A percentile compares a stretch with the other conserved stretches of the same genome.
phyloP scores from a whole-genome alignment of 2,797 vertebrate species.

The Enteromius mattozi region DNA sequence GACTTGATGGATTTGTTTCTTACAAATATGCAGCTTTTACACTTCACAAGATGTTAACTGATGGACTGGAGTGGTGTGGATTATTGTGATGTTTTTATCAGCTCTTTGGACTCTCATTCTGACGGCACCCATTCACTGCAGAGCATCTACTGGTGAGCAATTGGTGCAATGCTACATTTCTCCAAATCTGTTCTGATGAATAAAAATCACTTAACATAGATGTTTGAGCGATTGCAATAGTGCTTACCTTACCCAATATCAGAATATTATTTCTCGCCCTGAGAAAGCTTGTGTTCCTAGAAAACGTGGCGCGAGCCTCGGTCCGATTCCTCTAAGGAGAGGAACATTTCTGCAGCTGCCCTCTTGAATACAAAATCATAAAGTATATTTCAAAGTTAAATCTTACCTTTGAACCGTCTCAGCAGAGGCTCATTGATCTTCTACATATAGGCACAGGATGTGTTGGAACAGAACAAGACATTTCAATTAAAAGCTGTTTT shows the following conservation, averaged over 20 bases:
- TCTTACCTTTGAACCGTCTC: neutral
- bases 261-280: too few species aligned
- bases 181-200: neutral
- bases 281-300: neutral
- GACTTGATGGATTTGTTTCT: too few species aligned
- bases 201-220: neutral
- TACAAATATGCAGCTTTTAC: too few species aligned
- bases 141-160: neutral
- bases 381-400: conserved; percentile 11
- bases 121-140: neutral
- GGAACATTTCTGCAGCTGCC: neutral
- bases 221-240: neutral
- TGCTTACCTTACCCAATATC: neutral
- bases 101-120: neutral
- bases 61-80: neutral
- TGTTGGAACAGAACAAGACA: neutral
- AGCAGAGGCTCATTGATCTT: neutral
- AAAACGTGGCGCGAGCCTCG: neutral
- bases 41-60: too few species aligned
- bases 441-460: neutral
- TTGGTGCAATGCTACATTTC: neutral
- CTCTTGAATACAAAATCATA: neutral
- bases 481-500: neutral
- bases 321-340: neutral
- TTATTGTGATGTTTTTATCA: neutral